Base-by-base conservation (phyloP, 2,797 vertebrate genomes). In the Gallinago nigripennis region DNA sequence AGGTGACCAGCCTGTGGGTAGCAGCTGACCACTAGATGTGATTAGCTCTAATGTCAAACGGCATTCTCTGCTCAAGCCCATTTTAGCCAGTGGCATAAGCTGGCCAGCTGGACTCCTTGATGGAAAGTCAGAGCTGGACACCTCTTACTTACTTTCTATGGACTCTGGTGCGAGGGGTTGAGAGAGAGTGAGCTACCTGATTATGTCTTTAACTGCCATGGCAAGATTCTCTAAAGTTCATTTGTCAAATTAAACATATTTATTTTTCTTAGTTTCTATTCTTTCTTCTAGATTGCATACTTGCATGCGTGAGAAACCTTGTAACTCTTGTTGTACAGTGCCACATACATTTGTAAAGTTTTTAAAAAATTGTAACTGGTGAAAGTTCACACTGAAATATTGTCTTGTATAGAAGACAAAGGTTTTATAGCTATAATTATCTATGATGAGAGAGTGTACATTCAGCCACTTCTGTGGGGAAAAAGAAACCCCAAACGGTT, bases 191-290 rank as follows among this genome's bases (percentile, higher is more conserved):
- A 86, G 41, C 12, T 78, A 28, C 20, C 31, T 65, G 53, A 30
- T 57, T 30, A 27, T 43, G n/a, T 82, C 46, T 58, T 68, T 48
- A 81, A 21, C 25, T 39, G 30, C 61, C 9, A 1, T 12, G 24
- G 27, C 33, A 45, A 58, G 37, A 20, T 33, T 69, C 20, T 84
- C 54, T 45, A 12, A 60, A 86, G 56, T 51, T 73, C 4, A 17
- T 66, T 12, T 2, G 0, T 76, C 30, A 48, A 46, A 10, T 2
- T 17, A 58, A 23, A 23, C 0, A 0, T 45, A 17, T 20, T 80
- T 89, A 6, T 63, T 82, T 2, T 35, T 57, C 39, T 61, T 50
- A 9, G 20, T 27, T 78, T 17, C 3, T 3, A 0, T 68, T 53
- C 19, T 37, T 75, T 31, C 27, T 85, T 91, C 24, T 53, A 27